phyloP scores from a whole-genome alignment of 1,140 invertebrate genomes.

The Bombus sibiricus region DNA sequence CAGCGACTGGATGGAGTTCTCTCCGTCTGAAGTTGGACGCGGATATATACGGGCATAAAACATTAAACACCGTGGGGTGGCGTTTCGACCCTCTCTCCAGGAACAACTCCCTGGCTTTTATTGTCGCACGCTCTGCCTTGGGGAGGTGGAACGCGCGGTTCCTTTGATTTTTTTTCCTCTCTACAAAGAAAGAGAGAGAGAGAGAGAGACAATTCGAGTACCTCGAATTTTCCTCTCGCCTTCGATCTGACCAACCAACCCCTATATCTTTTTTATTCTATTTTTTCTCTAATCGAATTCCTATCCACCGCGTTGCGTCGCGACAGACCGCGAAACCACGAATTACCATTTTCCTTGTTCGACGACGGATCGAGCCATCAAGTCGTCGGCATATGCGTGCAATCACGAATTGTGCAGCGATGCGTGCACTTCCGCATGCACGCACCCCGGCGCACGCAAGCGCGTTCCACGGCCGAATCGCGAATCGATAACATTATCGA shows the following conservation, averaged over 20 bases:
- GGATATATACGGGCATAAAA: constrained; percentile 48
- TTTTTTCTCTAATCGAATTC: constrained; percentile 20
- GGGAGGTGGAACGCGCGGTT: neutral
- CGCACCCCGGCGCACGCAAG: constrained; percentile 52
- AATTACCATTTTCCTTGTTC: constrained; percentile 60
- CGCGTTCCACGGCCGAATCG: constrained; percentile 54
- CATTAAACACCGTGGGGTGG: constrained; percentile 38
- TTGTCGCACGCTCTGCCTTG: constrained; percentile 7
- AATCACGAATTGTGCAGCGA: constrained; percentile 63
- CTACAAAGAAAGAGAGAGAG: neutral
- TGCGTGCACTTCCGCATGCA: constrained; percentile 64
- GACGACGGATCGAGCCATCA: constrained; percentile 48
- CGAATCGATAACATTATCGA: constrained; percentile 56
- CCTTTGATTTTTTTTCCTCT: constrained; percentile 5
- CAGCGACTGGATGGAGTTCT: constrained; percentile 36
- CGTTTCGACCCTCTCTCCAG: neutral
- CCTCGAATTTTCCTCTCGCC: neutral
- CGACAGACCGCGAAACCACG: constrained; percentile 44
- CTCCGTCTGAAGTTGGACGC: constrained; percentile 43
- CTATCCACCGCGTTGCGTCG: neutral
- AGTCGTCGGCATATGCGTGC: constrained; percentile 61
- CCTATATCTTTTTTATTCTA: neutral
- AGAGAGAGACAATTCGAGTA: neutral
- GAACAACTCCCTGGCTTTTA: neutral
- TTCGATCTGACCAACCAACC: neutral